Base-by-base conservation (phyloP, 2,113 vertebrate genomes). In the Halcyon malimbica region DNA sequence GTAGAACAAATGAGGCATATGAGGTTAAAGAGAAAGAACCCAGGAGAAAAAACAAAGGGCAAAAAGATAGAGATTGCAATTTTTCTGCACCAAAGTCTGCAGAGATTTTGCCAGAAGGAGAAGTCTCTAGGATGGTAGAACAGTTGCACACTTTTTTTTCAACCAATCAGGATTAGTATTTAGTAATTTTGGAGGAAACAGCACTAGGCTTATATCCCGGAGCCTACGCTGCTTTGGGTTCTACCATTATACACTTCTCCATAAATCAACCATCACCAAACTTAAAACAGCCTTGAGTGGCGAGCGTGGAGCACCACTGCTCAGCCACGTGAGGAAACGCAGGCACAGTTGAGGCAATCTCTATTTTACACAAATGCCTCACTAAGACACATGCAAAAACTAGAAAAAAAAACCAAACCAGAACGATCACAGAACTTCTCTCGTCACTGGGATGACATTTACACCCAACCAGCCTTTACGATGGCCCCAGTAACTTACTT, bases 161-260 rank as follows among this genome's bases (percentile, higher is more conserved):
- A 80, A 39, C 42, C 26, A 93, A 60, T 70, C 51, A 70, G 42
- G 76, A 86, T 67, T 92, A 86, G 64, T 63, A 62, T 44, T 51
- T 86, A 68, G n/a, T 39, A 78, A 77, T 46, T 93, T 89, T 71
- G 92, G 90, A 90, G 68, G 68, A 89, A 96, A 54, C 68, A 86
- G 46, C 78, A 67, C 59, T 29, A 87, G 62, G 41, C 48, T 82
- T 60, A 41, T 25, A 83, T 63, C 86, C 68, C 0, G 0, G 23
- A 92, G 80, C 62, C 69, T 59, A 46, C 2, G 1, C 35, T 92
- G 56, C 71, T 68, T 67, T 90, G 71, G 82, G 83, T 90, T 90
- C 77, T 24, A 75, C 48, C 42, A 51, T 70, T 63, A 54, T 5
- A 39, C 26, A 31, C 42, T 78, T 92, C 64, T 90, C 79, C 53